Evolutionary conservation across 2,797 vertebrate species (phyloP).

Genomic region (Sebastes alutus): DNA sequence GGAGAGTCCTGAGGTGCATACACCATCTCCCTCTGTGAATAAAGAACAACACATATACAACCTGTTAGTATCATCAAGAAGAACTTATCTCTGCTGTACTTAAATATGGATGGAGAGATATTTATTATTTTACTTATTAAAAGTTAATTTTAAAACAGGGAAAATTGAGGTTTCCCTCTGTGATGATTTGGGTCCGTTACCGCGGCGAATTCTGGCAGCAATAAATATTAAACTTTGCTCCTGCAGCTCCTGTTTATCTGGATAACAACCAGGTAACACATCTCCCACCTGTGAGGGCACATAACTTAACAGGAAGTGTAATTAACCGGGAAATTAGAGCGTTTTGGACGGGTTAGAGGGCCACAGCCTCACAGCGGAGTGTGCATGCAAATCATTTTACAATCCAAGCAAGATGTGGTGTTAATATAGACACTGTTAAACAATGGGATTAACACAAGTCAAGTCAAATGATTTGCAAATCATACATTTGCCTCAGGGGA

Average conservation of each 20-base stretch:
- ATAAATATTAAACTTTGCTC: neutral
- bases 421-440: neutral
- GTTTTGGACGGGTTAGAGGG: neutral
- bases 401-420: neutral
- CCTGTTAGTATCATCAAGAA: neutral
- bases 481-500: too few relatives aligned
- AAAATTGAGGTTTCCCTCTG: neutral
- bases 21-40: conserved; percentile 91
- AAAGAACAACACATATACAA: neutral
- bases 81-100: neutral
- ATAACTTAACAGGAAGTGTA: neutral
- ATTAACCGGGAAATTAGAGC: neutral
- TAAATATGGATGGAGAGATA: neutral
- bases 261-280: neutral
- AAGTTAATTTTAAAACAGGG: neutral
- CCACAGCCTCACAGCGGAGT: neutral
- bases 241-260: neutral
- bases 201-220: neutral
- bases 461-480: neutral
- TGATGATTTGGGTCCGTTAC: neutral
- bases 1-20: conserved; percentile 94
- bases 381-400: neutral
- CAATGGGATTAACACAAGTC: neutral
- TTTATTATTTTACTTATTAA: neutral
- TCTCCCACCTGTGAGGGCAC: neutral